A percentile compares a stretch with the other conserved stretches of the same genome.
Evolutionary conservation across 2,113 vertebrate genomes (phyloP).

Genomic region (Grus americana): DNA sequence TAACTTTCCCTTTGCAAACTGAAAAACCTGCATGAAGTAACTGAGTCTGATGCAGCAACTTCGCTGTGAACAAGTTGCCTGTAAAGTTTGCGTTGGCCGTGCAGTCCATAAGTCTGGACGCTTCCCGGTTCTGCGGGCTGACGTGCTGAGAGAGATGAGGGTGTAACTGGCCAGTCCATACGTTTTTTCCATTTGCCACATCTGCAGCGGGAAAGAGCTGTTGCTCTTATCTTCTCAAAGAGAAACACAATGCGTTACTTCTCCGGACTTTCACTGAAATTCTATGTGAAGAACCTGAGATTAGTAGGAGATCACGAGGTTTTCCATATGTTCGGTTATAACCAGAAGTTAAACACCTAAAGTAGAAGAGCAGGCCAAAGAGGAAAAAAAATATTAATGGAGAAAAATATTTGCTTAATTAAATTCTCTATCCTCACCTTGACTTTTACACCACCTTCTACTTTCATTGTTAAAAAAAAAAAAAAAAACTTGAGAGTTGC

Average conservation of each 20-base stretch:
- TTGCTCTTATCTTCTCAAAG: neutral
- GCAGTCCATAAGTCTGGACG: neutral
- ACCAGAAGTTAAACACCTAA: neutral
- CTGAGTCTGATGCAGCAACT: neutral
- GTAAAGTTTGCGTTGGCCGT: rapidly evolving
- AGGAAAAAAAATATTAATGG: neutral
- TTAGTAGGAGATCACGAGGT: neutral
- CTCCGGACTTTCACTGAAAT: neutral
- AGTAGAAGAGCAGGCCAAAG: neutral
- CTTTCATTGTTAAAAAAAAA: neutral
- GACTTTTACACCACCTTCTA: neutral
- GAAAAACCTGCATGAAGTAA: neutral
- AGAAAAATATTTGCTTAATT: neutral
- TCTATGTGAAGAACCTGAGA: neutral
- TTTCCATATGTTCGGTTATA: neutral
- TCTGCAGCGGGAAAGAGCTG: neutral
- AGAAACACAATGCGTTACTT: neutral
- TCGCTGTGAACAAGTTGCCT: neutral
- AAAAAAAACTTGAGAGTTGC: neutral
- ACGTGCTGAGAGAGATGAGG: rapidly evolving
- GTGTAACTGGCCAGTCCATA: neutral
- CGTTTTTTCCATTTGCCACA: rapidly evolving
- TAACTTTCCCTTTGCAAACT: neutral
- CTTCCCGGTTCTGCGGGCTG: neutral
- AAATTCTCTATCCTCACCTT: neutral